These are phyloP conservation scores for Nothocercus nigrocapillus DNA, from an alignment of 2,113 vertebrate genomes.

Conservation along the genomic window DNA sequence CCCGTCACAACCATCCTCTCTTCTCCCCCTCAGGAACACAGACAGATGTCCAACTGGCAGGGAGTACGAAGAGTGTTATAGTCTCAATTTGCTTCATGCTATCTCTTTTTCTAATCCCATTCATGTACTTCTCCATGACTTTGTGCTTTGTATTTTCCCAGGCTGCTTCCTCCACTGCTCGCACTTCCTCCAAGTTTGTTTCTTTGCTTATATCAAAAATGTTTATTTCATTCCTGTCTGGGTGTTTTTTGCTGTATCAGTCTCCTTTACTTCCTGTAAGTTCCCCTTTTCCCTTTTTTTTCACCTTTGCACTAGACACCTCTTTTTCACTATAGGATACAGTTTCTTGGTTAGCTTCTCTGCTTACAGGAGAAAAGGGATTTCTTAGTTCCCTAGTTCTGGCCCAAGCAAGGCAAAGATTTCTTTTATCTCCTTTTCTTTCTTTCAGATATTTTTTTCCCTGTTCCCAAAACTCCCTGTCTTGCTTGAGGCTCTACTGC, in stretches of 20 bases:
- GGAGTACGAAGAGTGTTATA: not conserved
- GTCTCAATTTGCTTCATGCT: constrained; percentile 8
- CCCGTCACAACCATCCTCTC: not conserved
- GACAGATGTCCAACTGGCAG: constrained; percentile 64
- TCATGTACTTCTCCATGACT: not conserved
- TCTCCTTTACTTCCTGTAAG: not conserved
- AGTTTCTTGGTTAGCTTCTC: not conserved
- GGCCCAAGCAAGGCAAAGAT: not conserved
- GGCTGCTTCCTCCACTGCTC: not conserved
- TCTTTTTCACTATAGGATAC: not conserved
- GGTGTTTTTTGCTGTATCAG: not conserved
- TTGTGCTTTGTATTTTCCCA: not conserved
- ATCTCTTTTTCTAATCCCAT: not conserved
- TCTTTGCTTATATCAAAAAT: not conserved
- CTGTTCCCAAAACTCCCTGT: not conserved
- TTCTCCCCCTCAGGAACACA: constrained; percentile 43
- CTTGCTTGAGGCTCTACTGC: not conserved
- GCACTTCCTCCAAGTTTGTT: not conserved
- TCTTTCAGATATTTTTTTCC: not conserved
- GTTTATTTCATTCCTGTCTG: not conserved
- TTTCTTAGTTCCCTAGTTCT: not conserved
- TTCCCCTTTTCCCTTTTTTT: not conserved
- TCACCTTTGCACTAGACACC: not conserved
- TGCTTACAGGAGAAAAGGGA: not conserved
- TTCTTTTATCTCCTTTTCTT: not conserved